phyloP scores from a whole-genome alignment of 2,113 vertebrate species.

The Puntigrus tetrazona region DNA sequence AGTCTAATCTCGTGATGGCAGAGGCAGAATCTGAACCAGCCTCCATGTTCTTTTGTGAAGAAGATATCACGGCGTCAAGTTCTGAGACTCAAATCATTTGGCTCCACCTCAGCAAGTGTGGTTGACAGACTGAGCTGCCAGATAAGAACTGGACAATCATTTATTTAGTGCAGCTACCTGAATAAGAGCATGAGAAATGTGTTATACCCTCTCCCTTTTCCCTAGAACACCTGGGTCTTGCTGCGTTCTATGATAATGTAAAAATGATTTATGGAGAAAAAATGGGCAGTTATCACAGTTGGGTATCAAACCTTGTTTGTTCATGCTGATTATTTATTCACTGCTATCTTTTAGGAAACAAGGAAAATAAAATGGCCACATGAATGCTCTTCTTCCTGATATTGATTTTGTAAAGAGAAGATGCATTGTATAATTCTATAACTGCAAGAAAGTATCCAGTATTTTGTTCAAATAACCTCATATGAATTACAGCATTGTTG shows the following conservation, averaged over 20 bases:
- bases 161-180: constrained; percentile 39
- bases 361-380: background rate
- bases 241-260: constrained; percentile 42
- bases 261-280: constrained; percentile 44
- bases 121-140: constrained; percentile 46
- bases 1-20: constrained; percentile 52
- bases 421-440: background rate
- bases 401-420: background rate
- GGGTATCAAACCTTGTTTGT: constrained; percentile 42
- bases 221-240: constrained; percentile 30
- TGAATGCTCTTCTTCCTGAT: background rate
- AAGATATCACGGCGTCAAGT: constrained; percentile 45
- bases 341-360: background rate
- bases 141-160: constrained; percentile 48
- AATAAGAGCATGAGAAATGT: constrained; percentile 29
- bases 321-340: background rate
- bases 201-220: background rate
- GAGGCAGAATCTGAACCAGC: constrained; percentile 43
- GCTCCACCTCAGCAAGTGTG: constrained; percentile 25
- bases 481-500: background rate
- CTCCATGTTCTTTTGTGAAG: constrained; percentile 44
- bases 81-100: constrained; percentile 41
- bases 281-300: constrained; percentile 30
- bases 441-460: background rate
- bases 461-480: background rate